Evolutionary conservation across 2,113 vertebrate genomes (phyloP), one percentile per base, ranked within the genome.

Genomic region (Zosterops pallidus): DNA sequence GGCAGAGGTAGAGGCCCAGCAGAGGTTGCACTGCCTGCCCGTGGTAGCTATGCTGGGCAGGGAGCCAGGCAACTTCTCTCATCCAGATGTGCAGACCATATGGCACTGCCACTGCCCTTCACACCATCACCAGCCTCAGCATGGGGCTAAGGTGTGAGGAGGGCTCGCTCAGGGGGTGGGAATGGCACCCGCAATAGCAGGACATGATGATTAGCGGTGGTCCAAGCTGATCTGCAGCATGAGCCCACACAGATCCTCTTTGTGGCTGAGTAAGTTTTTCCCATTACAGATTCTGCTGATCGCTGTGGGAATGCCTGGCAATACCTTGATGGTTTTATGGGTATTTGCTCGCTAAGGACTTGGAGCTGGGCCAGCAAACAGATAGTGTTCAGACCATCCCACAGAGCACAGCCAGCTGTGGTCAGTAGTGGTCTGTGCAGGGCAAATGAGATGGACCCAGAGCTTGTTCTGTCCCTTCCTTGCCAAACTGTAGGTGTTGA

Each of bases 391-490:
- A 80, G 59, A 41, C 22, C 35, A 35, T 31, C n/a, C 42, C 22
- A 50, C 37, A 59, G 44, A 52, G 28, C 1, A 0, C 31, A 69
- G 67, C 23, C 33, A 52, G 26, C 8, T 62, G 23, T 19, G 33
- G n/a, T 67, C 63, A 87, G 46, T 70, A 25, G 21, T 26, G 23
- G 31, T 52, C 47, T 67, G 31, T 1, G 1, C 42, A 26, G 25
- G 21, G 41, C 41, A 74, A 33, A 23, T 80, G 46, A 60, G 50
- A 21, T 31, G 46, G 59, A 83, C 35, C 5, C 29, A n/a, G 35
- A 19, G 41, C 42, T 75, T 2, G 0, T 83, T 65, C 0, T 0
- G 0, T 70, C 28, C 22, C 19, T 83, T 83, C 26, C 4, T 0
- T 75, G 29, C 29, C 69, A 75, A 31, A 25, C 42, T 41, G 7